These are phyloP conservation scores for Ormyrus thymus DNA, from an alignment of 2,888 invertebrate genomes.

Conservation along the genomic window DNA sequence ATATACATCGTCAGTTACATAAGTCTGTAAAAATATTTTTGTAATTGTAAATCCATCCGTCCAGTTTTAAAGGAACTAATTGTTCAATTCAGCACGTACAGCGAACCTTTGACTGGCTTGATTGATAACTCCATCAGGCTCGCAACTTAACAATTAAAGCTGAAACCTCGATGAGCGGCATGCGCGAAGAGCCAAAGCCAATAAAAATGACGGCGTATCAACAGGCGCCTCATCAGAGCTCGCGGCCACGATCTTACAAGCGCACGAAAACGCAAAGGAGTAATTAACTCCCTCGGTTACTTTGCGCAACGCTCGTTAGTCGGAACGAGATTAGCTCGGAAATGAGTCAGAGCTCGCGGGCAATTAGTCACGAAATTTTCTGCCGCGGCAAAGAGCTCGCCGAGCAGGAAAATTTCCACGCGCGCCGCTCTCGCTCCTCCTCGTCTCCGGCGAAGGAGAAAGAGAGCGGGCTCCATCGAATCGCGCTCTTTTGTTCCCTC, in stretches of 20 bases:
- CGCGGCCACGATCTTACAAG: neutral
- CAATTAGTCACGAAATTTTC: slow-evolving; percentile 45
- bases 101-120: no score
- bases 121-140: no score
- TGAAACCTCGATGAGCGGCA: no score
- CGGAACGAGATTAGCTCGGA: slow-evolving; percentile 29
- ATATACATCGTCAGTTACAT: no score
- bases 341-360: slow-evolving; percentile 13
- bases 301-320: slow-evolving; percentile 21
- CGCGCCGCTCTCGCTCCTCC: neutral
- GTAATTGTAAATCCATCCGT: no score
- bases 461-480: neutral
- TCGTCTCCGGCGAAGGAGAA: neutral
- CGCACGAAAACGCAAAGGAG: neutral
- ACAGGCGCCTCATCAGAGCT: neutral
- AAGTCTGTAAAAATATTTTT: no score
- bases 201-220: neutral
- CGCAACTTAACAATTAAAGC: no score
- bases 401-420: slow-evolving; percentile 14
- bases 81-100: no score
- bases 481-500: slow-evolving; percentile 19
- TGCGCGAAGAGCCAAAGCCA: no score
- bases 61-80: no score
- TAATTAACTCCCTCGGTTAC: neutral
- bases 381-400: neutral